Conservation (phyloP, 1,140 invertebrate genomes). For the Ptiloglossa arizonensis region DNA sequence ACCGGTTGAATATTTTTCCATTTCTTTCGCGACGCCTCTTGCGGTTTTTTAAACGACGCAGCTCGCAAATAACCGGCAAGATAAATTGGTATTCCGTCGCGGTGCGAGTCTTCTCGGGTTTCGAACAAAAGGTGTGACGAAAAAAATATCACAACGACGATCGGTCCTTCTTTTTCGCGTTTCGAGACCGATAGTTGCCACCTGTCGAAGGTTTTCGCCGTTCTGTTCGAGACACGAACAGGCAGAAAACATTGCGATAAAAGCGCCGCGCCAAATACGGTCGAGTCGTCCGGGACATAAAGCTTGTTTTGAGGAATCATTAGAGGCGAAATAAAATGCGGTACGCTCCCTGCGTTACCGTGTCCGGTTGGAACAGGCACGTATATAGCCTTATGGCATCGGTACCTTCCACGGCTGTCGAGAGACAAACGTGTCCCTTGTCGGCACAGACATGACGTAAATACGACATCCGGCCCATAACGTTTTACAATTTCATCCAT, state of each 20-base stretch:
- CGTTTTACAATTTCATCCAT: slow-evolving; percentile 40
- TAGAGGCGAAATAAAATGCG: slow-evolving; percentile 58
- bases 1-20: background rate
- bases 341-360: slow-evolving; percentile 39
- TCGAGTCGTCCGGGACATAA: slow-evolving; percentile 45
- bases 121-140: slow-evolving; percentile 48
- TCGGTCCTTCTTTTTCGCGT: slow-evolving; percentile 53
- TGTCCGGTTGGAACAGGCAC: slow-evolving; percentile 46
- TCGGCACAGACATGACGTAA: slow-evolving; percentile 33
- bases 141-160: slow-evolving; percentile 48
- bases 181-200: slow-evolving; percentile 54
- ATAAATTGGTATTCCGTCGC: slow-evolving; percentile 35
- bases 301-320: slow-evolving; percentile 64
- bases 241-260: slow-evolving; percentile 61
- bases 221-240: slow-evolving; percentile 27
- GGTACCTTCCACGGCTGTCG: slow-evolving; percentile 43
- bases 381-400: slow-evolving; percentile 54
- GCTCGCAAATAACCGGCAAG: slow-evolving; percentile 13
- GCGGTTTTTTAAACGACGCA: background rate
- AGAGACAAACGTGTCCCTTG: slow-evolving; percentile 37
- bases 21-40: background rate
- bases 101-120: slow-evolving; percentile 7
- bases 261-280: slow-evolving; percentile 58
- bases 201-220: slow-evolving; percentile 54
- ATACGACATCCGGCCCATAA: slow-evolving; percentile 32